phyloP scores from a whole-genome alignment of 2,113 vertebrate genomes.

The Mormyrus lacerda region DNA sequence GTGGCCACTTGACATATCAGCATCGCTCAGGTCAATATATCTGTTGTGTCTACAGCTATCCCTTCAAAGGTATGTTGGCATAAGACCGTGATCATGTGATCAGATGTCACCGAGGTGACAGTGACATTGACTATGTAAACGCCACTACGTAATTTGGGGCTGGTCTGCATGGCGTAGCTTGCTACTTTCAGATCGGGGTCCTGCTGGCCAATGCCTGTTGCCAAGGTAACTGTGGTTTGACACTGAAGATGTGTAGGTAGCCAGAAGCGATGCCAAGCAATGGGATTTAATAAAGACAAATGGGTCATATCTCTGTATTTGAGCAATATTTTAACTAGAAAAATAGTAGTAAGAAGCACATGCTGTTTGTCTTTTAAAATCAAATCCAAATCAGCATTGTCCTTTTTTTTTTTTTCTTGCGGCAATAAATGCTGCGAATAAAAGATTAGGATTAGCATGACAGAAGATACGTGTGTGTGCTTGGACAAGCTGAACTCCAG shows the following conservation, averaged over 20 bases:
- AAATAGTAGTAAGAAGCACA: slow-evolving; percentile 30
- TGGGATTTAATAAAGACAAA: slow-evolving; percentile 52
- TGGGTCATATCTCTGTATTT: slow-evolving; percentile 38
- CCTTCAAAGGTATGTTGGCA: not conserved
- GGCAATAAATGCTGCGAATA: slow-evolving; percentile 45
- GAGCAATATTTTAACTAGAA: slow-evolving; percentile 35
- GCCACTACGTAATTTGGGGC: slow-evolving; percentile 42
- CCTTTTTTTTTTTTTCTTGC: slow-evolving; percentile 30
- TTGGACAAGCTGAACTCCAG: slow-evolving; percentile 39
- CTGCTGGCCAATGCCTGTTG: slow-evolving; percentile 62
- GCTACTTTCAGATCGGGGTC: slow-evolving; percentile 52
- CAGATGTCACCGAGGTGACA: not conserved
- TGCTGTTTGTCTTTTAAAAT: slow-evolving; percentile 27
- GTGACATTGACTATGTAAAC: slow-evolving; percentile 57
- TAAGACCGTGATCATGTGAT: not conserved
- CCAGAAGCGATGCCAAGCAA: slow-evolving; percentile 47
- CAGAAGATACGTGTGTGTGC: slow-evolving; percentile 31
- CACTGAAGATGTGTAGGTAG: slow-evolving; percentile 60
- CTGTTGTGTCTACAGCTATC: not conserved
- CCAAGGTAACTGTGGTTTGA: slow-evolving; percentile 64
- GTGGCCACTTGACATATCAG: not conserved
- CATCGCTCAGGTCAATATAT: not conserved
- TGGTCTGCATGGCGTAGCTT: slow-evolving; percentile 35
- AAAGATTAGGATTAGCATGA: slow-evolving; percentile 48
- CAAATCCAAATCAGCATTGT: slow-evolving; percentile 28